Percentiles rank a stretch among this genome's conserved stretches.
These are phyloP conservation scores for Chiloscyllium plagiosum DNA, from an alignment of 2,113 vertebrate species.

Conservation along the genomic window DNA sequence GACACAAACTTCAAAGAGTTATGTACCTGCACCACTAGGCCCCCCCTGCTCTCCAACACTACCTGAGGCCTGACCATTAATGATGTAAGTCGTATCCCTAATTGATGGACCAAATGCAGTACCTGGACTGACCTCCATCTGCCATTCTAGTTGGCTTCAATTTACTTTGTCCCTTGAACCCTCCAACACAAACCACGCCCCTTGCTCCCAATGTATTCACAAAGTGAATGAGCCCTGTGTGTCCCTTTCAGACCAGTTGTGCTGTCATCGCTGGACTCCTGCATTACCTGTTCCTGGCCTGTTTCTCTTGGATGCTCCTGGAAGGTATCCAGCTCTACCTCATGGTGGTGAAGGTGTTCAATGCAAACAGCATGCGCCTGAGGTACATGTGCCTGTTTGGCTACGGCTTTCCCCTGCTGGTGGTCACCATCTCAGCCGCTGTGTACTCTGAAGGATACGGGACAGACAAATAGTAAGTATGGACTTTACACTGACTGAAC, in stretches of 20 bases:
- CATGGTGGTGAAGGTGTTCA: slow-evolving; percentile 50
- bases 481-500: background rate
- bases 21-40: too few relatives aligned
- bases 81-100: too few relatives aligned
- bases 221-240: background rate
- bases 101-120: too few relatives aligned
- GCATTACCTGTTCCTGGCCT: slow-evolving; percentile 53
- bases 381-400: slow-evolving; percentile 45
- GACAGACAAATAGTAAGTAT: slow-evolving; percentile 46
- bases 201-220: too few relatives aligned
- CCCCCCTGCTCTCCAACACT: too few relatives aligned
- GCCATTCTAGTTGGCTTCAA: background rate
- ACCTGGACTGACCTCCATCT: too few relatives aligned
- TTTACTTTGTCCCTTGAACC: background rate
- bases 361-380: slow-evolving; percentile 40
- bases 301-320: slow-evolving; percentile 56
- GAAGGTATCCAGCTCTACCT: slow-evolving; percentile 51
- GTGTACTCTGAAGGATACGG: slow-evolving; percentile 45
- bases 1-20: too few relatives aligned
- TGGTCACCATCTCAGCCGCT: slow-evolving; percentile 44
- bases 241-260: slow-evolving; percentile 41
- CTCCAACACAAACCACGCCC: too few relatives aligned
- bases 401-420: slow-evolving; percentile 48
- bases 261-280: slow-evolving; percentile 42
- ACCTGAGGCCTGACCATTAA: too few relatives aligned